These are phyloP conservation scores for Hermaeophaga mercurialis DNA, from an alignment of 2,888 invertebrate genomes.

Conservation along the genomic window DNA sequence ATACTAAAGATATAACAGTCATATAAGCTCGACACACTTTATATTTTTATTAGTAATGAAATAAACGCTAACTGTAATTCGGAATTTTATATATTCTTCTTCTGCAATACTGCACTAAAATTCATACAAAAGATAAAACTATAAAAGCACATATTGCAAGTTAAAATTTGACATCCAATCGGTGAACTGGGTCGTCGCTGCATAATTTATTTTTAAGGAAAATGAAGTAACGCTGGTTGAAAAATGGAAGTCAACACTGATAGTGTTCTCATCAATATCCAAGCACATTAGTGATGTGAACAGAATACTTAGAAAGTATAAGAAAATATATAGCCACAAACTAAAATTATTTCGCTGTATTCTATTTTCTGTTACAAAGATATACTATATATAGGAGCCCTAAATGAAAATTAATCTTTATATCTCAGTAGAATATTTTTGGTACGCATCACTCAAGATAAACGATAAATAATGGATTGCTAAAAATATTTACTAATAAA, in stretches of 20 bases:
- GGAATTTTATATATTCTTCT: no score
- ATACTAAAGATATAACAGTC: no score
- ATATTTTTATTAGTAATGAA: conserved; percentile 4
- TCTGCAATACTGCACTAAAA: conserved; percentile 1
- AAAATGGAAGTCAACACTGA: conserved; percentile 17
- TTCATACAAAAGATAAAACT: conserved; percentile 10
- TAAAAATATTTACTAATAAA: no score
- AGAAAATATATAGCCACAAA: no score
- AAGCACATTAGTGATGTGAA: conserved; percentile 12
- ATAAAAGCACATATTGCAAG: conserved; percentile 1
- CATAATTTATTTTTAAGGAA: conserved; percentile 15
- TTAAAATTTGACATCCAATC: conserved; percentile 11
- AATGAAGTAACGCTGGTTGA: conserved; percentile 14
- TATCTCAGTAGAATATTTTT: no score
- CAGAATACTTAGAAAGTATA: neutral
- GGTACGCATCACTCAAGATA: no score
- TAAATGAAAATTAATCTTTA: no score
- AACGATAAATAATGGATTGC: no score
- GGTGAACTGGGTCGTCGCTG: conserved; percentile 13
- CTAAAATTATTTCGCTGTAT: no score
- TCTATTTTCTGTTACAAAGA: no score
- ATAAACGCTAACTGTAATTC: no score
- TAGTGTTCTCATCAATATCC: conserved; percentile 16
- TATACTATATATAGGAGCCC: no score
- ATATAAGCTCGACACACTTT: neutral